A percentile compares a stretch with the other conserved stretches of the same genome.
These are phyloP conservation scores for Adineta ricciae DNA, from an alignment of 2,888 invertebrate species.

Conservation along the genomic window DNA sequence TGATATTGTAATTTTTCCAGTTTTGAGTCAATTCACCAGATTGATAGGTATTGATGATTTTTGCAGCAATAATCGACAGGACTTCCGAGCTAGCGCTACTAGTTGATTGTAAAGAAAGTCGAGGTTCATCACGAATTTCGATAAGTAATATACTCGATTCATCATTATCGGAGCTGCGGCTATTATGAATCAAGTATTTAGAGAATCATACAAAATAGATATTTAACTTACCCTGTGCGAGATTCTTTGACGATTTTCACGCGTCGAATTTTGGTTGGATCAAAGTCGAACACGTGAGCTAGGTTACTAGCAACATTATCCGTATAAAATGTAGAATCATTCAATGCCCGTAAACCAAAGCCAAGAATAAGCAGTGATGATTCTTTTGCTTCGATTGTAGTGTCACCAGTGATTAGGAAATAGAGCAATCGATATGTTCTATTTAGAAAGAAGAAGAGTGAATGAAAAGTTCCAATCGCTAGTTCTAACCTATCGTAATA, in stretches of 20 bases:
- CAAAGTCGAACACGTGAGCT: conserved; percentile 21
- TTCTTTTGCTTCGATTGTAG: conserved; percentile 25
- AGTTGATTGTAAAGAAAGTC: background rate
- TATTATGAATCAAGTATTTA: background rate
- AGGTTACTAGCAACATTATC: conserved; percentile 15
- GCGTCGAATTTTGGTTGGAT: conserved; percentile 20
- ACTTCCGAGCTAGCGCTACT: background rate
- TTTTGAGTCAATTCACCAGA: background rate
- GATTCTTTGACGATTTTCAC: conserved; percentile 26
- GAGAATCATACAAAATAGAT: background rate
- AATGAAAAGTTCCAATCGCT: background rate
- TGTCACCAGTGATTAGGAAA: conserved; percentile 6
- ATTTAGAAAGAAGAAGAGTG: background rate
- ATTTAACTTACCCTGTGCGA: background rate
- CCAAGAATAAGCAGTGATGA: conserved; percentile 18
- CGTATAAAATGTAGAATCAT: conserved; percentile 14
- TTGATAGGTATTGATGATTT: conserved; percentile 1
- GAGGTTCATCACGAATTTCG: conserved; percentile 24
- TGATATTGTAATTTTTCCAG: too few species aligned
- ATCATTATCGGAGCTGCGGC: background rate
- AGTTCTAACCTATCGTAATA: background rate
- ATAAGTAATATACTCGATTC: background rate
- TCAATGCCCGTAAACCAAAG: conserved; percentile 11
- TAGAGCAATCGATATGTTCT: conserved; percentile 24
- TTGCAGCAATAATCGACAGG: background rate